A percentile compares a stretch with the other conserved stretches of the same genome.
phyloP scores from a whole-genome alignment of 2,113 vertebrate species.

The Chaetura pelagica region DNA sequence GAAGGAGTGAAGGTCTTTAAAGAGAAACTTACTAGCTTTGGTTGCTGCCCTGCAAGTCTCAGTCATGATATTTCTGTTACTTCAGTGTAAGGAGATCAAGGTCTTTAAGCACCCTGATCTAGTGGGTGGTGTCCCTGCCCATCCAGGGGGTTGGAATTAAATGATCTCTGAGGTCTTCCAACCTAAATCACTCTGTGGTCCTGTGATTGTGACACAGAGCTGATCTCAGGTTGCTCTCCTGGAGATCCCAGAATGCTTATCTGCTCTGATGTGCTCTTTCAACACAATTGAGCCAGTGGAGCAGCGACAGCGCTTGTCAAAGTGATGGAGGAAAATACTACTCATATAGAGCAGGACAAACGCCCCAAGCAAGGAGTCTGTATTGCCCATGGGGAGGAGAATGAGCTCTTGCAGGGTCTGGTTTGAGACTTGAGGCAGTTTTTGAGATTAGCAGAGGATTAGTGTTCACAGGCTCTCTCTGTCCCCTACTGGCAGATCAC shows the following conservation, averaged over 20 bases:
- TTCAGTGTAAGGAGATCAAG: neutral
- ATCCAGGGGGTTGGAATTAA: too few relatives aligned
- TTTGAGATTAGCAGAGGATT: neutral
- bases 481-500: neutral
- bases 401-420: neutral
- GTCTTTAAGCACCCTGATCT: neutral
- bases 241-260: neutral
- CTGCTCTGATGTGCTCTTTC: neutral
- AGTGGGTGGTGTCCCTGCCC: too few relatives aligned
- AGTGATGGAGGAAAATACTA: neutral
- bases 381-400: neutral
- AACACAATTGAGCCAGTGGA: neutral
- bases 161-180: too few relatives aligned
- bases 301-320: neutral
- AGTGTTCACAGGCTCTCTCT: neutral
- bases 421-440: neutral
- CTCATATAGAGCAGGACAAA: neutral
- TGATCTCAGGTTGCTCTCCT: neutral
- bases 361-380: neutral
- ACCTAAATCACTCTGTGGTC: too few relatives aligned
- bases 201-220: neutral
- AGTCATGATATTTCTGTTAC: neutral
- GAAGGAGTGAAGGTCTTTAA: neutral
- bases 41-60: neutral
- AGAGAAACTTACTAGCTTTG: neutral